These are phyloP conservation scores for Heterodera filipjevi DNA, from an alignment of 2,888 invertebrate genomes.

Conservation along the genomic window DNA sequence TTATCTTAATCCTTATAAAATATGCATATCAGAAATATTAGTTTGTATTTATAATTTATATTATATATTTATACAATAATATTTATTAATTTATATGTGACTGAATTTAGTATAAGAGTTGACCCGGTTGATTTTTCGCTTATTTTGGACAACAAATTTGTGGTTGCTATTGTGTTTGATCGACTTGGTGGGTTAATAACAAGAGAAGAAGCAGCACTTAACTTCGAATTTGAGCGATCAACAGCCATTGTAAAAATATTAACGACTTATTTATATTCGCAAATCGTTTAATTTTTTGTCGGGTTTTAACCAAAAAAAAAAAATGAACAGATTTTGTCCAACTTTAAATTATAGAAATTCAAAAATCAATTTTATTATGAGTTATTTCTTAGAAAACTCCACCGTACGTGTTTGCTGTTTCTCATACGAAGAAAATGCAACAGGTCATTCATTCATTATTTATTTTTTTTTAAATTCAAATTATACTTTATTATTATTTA, in stretches of 20 bases:
- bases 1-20: no score
- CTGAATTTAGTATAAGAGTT: background rate
- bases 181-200: background rate
- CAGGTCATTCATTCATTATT: background rate
- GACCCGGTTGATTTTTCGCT: background rate
- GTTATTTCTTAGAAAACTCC: background rate
- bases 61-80: no score
- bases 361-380: no score
- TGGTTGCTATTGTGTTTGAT: background rate
- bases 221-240: background rate
- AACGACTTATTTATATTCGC: background rate
- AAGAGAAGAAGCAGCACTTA: background rate
- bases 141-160: background rate
- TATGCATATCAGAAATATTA: no score
- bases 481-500: background rate
- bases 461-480: background rate
- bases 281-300: no score
- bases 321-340: background rate
- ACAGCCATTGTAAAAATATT: background rate
- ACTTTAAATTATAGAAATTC: no score
- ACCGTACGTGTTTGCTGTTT: background rate
- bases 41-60: no score
- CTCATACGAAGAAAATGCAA: background rate
- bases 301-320: background rate
- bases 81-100: no score